Evolutionary conservation across 92 coral and sea anemone genomes (phyloP), one percentile per base, ranked within the genome.

Genomic region (Epizoanthus rinbou): DNA sequence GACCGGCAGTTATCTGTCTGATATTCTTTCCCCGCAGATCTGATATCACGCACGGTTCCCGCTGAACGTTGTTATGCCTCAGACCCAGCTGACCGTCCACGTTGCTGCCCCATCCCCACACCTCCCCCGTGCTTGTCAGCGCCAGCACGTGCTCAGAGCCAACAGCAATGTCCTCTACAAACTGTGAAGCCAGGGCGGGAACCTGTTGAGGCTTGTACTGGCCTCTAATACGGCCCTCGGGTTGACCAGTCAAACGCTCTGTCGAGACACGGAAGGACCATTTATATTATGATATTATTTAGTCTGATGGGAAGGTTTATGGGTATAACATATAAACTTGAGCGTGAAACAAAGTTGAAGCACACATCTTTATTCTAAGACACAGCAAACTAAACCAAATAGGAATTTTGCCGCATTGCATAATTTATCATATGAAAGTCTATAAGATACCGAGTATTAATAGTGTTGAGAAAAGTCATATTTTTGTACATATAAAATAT

Each of bases 91-190:
- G 97, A 15, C 97, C 97, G 41, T 93, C 97, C 22, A 89, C 92
- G 83, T 91, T 93, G 56, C 87, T 88, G 6, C 97, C 97, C 97
- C 97, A 93, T 57, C 94, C 94, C 94, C 94, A 93, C 43, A 93
- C 97, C 84, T 93, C 97, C 53, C 97, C 97, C 1, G 91, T 86
- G 81, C 97, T 93, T 41, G 97, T 91, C 5, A 93, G 81, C 13
- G 91, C 97, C 3, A 93, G 92, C 59, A 87, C 91, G 69, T 91
- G 94, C 56, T 93, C 97, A 0, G 97, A 91, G 59, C 97, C 97
- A 47, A 93, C 97, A 1, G 91, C 90, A 0, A 93, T 37, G 59
- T 93, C 97, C 57, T 93, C 94, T 10, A 88, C 87, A 67, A 91
- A 93, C 62, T 91, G 94, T 22, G 97, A 88, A 0, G 91, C 74